Percentiles rank a stretch among this genome's conserved stretches.
Conservation (phyloP, 1,140 invertebrate genomes). For the Procambarus virginalis region DNA sequence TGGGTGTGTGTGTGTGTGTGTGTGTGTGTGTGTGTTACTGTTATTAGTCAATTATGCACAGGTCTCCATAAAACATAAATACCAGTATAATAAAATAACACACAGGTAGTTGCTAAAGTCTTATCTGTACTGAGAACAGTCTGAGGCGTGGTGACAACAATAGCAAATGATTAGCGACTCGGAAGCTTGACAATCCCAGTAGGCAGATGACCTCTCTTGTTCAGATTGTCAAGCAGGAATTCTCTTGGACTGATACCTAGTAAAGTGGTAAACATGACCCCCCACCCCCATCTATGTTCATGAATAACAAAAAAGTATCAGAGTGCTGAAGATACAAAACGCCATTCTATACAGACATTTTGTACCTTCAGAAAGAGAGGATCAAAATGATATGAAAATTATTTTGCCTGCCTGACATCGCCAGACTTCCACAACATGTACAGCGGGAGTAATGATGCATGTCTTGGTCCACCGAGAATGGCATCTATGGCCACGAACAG, state of each 20-base stretch:
- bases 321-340: neutral
- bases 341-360: neutral
- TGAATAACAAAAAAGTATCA: neutral
- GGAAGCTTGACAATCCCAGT: constrained; percentile 45
- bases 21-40: neutral
- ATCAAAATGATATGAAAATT: constrained; percentile 24
- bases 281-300: neutral
- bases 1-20: too few relatives aligned
- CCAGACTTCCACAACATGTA: constrained; percentile 45
- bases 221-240: neutral
- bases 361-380: neutral
- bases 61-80: neutral
- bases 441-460: constrained; percentile 32
- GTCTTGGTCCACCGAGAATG: constrained; percentile 61
- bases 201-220: neutral
- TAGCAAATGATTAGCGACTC: constrained; percentile 11
- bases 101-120: neutral
- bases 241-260: neutral
- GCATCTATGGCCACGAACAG: constrained; percentile 47
- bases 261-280: neutral
- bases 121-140: neutral
- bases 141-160: constrained; percentile 34
- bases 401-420: constrained; percentile 31
- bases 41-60: neutral
- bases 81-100: neutral